Percentiles rank a stretch among this genome's conserved stretches.
Conservation (phyloP, 2,797 vertebrate species). For the Hydrocynus forskahlii region DNA sequence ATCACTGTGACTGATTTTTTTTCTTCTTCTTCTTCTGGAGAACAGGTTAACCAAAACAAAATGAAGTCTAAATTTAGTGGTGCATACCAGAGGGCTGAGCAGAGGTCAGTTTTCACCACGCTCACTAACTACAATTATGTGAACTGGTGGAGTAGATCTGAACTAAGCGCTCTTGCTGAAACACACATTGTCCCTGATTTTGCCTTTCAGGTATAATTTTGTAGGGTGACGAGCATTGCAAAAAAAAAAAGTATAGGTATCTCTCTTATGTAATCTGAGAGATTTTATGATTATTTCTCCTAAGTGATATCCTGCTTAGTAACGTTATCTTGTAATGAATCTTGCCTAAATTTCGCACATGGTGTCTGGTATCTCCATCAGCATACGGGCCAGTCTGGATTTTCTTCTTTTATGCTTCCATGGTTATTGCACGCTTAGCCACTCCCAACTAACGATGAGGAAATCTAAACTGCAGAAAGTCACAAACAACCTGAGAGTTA, state of each 20-base stretch:
- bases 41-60: conserved; percentile 8
- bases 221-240: not conserved
- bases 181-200: not conserved
- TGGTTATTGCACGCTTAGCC: not conserved
- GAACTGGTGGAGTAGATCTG: not conserved
- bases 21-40: conserved; percentile 13
- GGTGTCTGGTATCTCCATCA: not conserved
- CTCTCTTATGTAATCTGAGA: conserved; percentile 1
- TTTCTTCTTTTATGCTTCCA: not conserved
- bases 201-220: not conserved
- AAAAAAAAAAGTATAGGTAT: conserved; percentile 47
- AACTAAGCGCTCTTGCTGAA: not conserved
- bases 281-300: not conserved
- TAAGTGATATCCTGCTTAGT: not conserved
- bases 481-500: not conserved
- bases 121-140: not conserved
- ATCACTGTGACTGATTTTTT: conserved; percentile 43
- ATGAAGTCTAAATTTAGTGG: conserved; percentile 28
- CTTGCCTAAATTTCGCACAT: not conserved
- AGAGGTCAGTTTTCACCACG: not conserved
- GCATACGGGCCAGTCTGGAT: not conserved
- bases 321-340: not conserved
- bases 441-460: not conserved
- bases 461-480: not conserved
- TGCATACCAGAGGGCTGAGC: conserved; percentile 48